Conservation (phyloP, 1,140 invertebrate genomes). For the Neodiprion fabricii region DNA sequence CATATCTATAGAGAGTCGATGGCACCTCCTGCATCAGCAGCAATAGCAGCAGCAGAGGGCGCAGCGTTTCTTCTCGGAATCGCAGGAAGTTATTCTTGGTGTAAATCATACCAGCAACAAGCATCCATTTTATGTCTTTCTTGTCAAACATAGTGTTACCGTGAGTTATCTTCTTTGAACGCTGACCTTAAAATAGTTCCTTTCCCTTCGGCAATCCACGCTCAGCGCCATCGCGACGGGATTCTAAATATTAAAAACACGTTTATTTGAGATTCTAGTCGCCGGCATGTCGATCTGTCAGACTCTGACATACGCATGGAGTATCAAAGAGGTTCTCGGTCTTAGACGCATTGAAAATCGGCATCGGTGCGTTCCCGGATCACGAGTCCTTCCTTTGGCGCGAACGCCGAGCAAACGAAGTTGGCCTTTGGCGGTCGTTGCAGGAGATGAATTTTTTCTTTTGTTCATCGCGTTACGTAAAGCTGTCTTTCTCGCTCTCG, state of each 20-base stretch:
- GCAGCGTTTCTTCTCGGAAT: not conserved
- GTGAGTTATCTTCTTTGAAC: constrained; percentile 1
- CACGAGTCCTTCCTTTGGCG: not conserved
- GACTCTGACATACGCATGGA: not conserved
- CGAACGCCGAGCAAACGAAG: not conserved
- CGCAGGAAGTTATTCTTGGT: constrained; percentile 7
- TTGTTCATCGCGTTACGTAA: not conserved
- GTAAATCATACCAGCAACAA: constrained; percentile 5
- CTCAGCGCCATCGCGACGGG: not conserved
- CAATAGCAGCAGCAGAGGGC: too few relatives aligned
- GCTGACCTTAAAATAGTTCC: too few relatives aligned
- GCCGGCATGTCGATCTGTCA: not conserved
- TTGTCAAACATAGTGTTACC: constrained; percentile 7
- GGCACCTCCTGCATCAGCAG: too few relatives aligned
- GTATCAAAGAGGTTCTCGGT: not conserved
- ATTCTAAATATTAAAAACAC: not conserved
- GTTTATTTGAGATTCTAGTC: constrained; percentile 3
- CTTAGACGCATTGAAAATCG: not conserved
- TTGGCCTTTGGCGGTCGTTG: not conserved
- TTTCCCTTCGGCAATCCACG: not conserved
- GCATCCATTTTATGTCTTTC: constrained; percentile 7
- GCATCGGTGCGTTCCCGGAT: not conserved
- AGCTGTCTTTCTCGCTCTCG: not conserved
- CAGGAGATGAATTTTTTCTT: not conserved
- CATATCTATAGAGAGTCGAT: too few relatives aligned